phyloP scores from a whole-genome alignment of 2,888 invertebrate genomes.

The Rotaria macrura region DNA sequence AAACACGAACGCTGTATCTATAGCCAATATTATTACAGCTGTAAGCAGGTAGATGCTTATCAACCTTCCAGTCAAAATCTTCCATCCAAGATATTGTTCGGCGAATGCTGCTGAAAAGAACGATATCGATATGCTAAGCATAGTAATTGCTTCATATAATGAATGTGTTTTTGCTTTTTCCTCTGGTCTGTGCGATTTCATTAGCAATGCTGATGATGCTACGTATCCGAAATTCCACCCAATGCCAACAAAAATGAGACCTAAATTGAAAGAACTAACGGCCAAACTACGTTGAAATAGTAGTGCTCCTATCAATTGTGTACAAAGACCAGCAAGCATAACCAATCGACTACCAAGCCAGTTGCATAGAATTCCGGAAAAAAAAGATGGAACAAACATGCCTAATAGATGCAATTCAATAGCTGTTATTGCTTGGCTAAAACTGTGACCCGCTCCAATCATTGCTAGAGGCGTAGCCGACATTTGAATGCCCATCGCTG shows the following conservation, averaged over 20 bases:
- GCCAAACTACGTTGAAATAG: background rate
- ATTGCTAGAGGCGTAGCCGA: slow-evolving; percentile 1
- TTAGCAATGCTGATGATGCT: background rate
- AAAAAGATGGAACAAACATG: background rate
- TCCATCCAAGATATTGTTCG: background rate
- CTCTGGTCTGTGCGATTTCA: background rate
- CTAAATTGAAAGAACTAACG: background rate
- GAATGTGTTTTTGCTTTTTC: background rate
- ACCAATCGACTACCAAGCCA: background rate
- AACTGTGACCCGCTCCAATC: background rate
- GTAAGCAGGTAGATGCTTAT: background rate
- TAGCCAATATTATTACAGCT: background rate
- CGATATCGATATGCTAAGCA: background rate
- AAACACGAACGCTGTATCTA: background rate
- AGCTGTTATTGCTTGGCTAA: background rate
- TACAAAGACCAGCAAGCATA: background rate
- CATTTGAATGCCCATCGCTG: background rate
- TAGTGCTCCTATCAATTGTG: background rate
- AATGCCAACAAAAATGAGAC: background rate
- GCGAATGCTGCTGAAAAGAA: background rate
- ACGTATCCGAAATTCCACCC: background rate
- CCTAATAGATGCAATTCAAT: background rate
- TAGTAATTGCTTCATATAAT: background rate
- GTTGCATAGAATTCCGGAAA: background rate
- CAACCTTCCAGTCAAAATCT: background rate